phyloP scores from a whole-genome alignment of 2,797 vertebrate genomes.

The Chelon labrosus region DNA sequence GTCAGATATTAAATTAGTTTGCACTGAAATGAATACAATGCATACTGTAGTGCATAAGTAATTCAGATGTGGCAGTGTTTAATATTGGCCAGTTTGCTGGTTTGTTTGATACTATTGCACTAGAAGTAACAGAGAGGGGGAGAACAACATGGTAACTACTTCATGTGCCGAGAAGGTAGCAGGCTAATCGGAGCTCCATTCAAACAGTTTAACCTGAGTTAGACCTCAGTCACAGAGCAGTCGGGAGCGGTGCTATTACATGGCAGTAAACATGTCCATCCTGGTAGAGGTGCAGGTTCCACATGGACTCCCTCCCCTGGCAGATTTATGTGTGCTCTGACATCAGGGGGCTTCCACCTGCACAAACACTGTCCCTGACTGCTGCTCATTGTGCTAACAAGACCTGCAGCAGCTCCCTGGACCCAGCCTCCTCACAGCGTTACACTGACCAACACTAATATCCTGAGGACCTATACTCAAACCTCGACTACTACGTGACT shows the following conservation, averaged over 20 bases:
- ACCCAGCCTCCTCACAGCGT: background rate
- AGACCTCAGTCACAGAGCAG: slow-evolving; percentile 5
- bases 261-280: slow-evolving; percentile 51
- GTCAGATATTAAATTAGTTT: too few species aligned
- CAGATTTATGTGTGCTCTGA: slow-evolving; percentile 91
- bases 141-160: background rate
- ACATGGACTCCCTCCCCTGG: slow-evolving; percentile 79
- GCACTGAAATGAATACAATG: too few species aligned
- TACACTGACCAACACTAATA: too few species aligned
- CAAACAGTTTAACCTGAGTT: slow-evolving; percentile 10
- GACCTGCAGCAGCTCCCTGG: slow-evolving; percentile 82
- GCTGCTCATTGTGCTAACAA: slow-evolving; percentile 91
- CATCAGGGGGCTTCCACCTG: slow-evolving; percentile 89
- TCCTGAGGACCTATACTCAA: too few species aligned
- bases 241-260: background rate
- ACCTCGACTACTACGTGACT: too few species aligned
- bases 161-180: background rate
- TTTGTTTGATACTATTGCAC: too few species aligned
- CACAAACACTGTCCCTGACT: slow-evolving; percentile 90
- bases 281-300: slow-evolving; percentile 73
- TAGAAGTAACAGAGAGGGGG: background rate
- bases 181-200: background rate
- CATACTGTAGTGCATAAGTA: background rate
- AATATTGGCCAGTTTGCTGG: too few species aligned
- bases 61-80: background rate